Base-by-base conservation (phyloP, 2,113 vertebrate species). In the Chloropsis cyanopogon region DNA sequence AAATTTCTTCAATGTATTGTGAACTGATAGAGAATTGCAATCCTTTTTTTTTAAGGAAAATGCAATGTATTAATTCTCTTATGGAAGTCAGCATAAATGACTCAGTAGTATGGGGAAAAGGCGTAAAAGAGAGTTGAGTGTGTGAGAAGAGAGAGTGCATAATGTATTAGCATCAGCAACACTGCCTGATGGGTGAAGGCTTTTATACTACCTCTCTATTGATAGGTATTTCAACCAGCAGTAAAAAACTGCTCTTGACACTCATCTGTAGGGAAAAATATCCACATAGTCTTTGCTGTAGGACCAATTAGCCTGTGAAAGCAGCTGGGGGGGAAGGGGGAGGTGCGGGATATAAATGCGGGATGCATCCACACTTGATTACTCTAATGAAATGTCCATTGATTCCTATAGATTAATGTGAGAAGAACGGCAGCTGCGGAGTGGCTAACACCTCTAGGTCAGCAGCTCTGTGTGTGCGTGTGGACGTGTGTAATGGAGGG, bases 351-450 rank as follows among this genome's bases (percentile, higher is more conserved):
- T 97, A 98, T 97, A 97, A 98, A 98, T 97, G 97, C 97, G 92
- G 96, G 96, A 97, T 93, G 98, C 97, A 98, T 98, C 98, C 97
- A 96, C 97, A 98, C 98, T 98, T 98, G 97, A 98, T 98, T 98
- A 98, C 97, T 98, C 98, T 98, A 98, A 98, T 98, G 98, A 98
- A 98, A 98, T 98, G 98, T 98, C 98, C 98, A 98, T 98, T 98
- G 98, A 98, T 98, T 98, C 97, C 96, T 97, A 98, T 98, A 97
- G 98, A 98, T 98, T 98, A 98, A 98, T 98, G 98, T 98, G 98
- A 98, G 98, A 98, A 97, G 97, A 97, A 98, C 94, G 93, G 97
- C 98, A 98, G 98, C 98, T 98, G 98, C 87, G 79, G 97, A 97
- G 96, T 96, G 95, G 97, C 97, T 97, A 96, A 97, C 97, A 97